Evolutionary conservation across 2,797 vertebrate genomes (phyloP).

Genomic region (Tragelaphus oryx): DNA sequence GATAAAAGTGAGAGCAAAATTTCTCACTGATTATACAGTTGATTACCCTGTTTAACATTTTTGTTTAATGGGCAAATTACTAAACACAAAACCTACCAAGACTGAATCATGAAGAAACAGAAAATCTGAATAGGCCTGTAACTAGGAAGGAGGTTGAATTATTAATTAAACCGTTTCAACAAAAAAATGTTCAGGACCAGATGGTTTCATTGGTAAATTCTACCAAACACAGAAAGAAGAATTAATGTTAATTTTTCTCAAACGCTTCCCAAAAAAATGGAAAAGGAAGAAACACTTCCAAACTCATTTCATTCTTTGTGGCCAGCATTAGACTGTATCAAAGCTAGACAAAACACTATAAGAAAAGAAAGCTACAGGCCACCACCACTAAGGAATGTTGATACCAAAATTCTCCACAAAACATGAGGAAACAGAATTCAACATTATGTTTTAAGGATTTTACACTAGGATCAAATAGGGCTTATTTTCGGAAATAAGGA

Average conservation of each 20-base stretch:
- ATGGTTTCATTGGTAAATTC: neutral
- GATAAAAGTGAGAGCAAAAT: neutral
- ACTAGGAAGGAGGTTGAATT: neutral
- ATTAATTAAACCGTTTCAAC: neutral
- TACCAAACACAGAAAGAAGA: neutral
- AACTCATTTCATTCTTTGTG: neutral
- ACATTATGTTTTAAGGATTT: neutral
- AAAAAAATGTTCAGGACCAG: neutral
- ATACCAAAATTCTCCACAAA: neutral
- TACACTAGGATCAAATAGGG: neutral
- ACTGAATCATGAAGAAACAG: neutral
- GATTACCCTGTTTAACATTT: neutral
- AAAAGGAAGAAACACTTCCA: neutral
- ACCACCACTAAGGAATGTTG: neutral
- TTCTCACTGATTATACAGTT: neutral
- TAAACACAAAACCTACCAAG: neutral
- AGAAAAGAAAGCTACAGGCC: neutral
- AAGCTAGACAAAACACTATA: neutral
- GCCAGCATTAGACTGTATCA: neutral
- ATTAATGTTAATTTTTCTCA: neutral
- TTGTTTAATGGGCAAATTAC: neutral
- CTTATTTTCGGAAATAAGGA: neutral
- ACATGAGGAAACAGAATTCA: neutral
- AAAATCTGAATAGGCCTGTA: neutral
- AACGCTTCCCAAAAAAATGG: neutral